These are phyloP conservation scores for Procavia capensis DNA, from an alignment of 2,113 vertebrate genomes.

Conservation along the genomic window DNA sequence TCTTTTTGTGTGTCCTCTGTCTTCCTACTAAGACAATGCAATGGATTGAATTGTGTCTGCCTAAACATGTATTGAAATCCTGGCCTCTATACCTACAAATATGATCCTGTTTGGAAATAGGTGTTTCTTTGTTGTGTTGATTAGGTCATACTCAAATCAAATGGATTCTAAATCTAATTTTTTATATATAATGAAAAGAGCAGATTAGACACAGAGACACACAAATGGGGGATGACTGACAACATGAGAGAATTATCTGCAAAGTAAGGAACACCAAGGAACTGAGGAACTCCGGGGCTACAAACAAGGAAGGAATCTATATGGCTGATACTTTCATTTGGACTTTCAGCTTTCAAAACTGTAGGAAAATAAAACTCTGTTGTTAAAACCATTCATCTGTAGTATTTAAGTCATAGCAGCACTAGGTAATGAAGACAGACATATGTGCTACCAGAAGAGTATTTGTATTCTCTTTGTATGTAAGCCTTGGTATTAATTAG, in stretches of 20 bases:
- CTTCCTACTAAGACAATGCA: neutral
- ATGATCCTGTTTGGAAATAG: no score
- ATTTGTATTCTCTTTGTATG: neutral
- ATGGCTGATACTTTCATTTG: neutral
- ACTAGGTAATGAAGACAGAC: no score
- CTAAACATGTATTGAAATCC: no score
- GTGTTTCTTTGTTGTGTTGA: no score
- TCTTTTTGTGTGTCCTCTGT: neutral
- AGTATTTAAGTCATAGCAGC: neutral
- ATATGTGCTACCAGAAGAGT: neutral
- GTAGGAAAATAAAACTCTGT: neutral
- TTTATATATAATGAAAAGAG: neutral
- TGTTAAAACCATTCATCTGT: neutral
- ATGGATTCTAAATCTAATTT: neutral
- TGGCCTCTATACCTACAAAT: no score
- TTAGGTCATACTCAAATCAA: neutral
- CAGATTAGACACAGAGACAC: neutral
- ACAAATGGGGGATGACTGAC: neutral
- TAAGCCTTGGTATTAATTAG: slow-evolving; percentile 14
- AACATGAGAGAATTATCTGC: no score
- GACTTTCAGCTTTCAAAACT: neutral
- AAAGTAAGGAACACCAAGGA: no score
- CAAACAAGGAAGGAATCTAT: no score
- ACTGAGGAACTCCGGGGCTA: no score
- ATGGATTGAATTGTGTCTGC: neutral